These are phyloP conservation scores for Psettodes erumei DNA, from an alignment of 2,113 vertebrate species.

Conservation along the genomic window DNA sequence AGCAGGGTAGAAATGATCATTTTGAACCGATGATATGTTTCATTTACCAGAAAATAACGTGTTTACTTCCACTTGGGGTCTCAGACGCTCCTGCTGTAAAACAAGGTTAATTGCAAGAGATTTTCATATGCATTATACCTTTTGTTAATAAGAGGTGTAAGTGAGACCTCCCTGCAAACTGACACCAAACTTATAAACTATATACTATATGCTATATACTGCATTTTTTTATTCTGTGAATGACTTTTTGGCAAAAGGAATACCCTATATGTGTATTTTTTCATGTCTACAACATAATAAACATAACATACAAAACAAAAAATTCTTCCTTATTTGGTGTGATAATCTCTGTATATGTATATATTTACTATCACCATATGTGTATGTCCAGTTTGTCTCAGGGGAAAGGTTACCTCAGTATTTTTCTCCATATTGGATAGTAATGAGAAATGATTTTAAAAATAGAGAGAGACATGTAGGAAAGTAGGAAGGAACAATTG, in stretches of 20 bases:
- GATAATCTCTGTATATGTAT: background rate
- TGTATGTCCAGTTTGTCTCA: background rate
- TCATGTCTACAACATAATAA: background rate
- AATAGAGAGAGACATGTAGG: too few relatives aligned
- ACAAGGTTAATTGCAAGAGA: background rate
- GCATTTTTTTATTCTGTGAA: background rate
- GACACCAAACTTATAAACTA: too few relatives aligned
- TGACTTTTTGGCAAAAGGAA: background rate
- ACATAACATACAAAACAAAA: background rate
- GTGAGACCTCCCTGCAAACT: background rate
- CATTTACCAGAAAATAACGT: background rate
- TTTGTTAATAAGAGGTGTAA: background rate
- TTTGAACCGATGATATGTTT: background rate
- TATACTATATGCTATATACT: too few relatives aligned
- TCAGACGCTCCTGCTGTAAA: background rate
- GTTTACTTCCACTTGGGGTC: background rate
- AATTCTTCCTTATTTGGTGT: background rate
- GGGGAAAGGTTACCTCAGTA: background rate
- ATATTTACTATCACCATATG: background rate
- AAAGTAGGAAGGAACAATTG: too few relatives aligned
- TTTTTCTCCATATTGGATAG: background rate
- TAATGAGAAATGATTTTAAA: too few relatives aligned
- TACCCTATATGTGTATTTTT: background rate
- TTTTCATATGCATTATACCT: background rate
- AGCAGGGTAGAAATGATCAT: background rate